A percentile compares a stretch with the other conserved stretches of the same genome.
phyloP scores from a whole-genome alignment of 2,113 vertebrate genomes.

The Podarcis raffonei region DNA sequence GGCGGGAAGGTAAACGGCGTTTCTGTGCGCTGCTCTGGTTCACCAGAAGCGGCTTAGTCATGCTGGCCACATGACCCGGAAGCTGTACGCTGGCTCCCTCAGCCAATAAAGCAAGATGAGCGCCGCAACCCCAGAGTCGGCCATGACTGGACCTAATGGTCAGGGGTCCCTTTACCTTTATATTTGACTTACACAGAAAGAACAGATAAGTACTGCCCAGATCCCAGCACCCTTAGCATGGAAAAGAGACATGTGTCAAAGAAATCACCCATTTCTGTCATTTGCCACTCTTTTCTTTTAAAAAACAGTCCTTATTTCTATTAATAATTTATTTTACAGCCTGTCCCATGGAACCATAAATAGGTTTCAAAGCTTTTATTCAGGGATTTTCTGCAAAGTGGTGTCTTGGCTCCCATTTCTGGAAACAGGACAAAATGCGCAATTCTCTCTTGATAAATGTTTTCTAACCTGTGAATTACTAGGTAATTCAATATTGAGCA shows the following conservation, averaged over 20 bases:
- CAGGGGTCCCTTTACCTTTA: too few relatives aligned
- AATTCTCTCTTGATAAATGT: constrained; percentile 3
- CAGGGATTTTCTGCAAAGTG: background rate
- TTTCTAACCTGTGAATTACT: background rate
- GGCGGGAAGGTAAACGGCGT: too few relatives aligned
- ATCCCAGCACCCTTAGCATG: background rate
- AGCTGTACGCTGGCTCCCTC: too few relatives aligned
- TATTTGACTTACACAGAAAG: background rate
- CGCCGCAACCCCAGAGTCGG: too few relatives aligned
- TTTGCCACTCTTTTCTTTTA: background rate
- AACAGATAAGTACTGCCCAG: background rate
- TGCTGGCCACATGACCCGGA: too few relatives aligned
- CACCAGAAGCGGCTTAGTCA: too few relatives aligned
- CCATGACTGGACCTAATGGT: too few relatives aligned
- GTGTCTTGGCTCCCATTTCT: background rate
- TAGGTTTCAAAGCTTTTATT: background rate
- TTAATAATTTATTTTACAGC: background rate
- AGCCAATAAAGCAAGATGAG: too few relatives aligned
- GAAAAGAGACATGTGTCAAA: background rate
- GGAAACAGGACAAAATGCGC: background rate
- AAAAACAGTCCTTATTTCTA: background rate
- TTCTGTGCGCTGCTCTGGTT: too few relatives aligned
- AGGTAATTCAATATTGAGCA: background rate
- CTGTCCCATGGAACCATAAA: background rate
- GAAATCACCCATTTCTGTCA: background rate